Evolutionary conservation across 2,797 vertebrate species (phyloP), one percentile per base, ranked within the genome.

Genomic region (Macroramphosus scolopax): DNA sequence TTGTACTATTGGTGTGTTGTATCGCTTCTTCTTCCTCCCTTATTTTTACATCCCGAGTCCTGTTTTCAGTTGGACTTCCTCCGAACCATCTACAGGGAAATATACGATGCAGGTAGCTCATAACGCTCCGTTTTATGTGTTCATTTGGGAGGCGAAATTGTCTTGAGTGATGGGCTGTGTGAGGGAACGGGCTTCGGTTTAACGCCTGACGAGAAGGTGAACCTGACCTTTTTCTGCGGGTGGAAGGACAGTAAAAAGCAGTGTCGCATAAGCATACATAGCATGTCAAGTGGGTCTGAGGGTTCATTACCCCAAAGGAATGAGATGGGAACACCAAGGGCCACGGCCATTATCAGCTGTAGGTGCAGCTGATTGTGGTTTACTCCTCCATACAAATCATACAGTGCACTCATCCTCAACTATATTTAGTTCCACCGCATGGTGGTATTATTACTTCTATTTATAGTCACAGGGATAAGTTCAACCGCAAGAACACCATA

Each of bases 201-300:
- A 75, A 82, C 52, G 66, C 59, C 63, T 81, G 67, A 78, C 29
- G 81, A n/a, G 78, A 85, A 86, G 81, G 79, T 84, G 79, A 84
- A 50, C 46, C 48, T 63, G 82, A 83, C 78, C 77, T 67, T 49
- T 69, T 11, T 6, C n/a, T 36, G 63, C 56, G 58, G 46, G 61
- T 42, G 16, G 45, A 54, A 63, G 63, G 76, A 72, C 31, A 24
- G 49, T 81, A 72, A 77, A 77, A 70, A 59, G 63, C 51, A 44
- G 60, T 52, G 61, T 44, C 36, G 57, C 63, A 77, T 65, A 54
- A 69, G 61, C 56, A 68, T 42, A 75, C 73, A 57, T 54, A 68
- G 69, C 45, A 46, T 68, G 63, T 79, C 65, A 39, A 61, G 49
- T 44, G 49, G 56, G 62, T 70, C 58, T 42, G 40, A 62, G 66